Percentiles rank a stretch among this genome's conserved stretches.
These are phyloP conservation scores for Ovis canadensis DNA, from an alignment of 2,113 vertebrate species.

Conservation along the genomic window DNA sequence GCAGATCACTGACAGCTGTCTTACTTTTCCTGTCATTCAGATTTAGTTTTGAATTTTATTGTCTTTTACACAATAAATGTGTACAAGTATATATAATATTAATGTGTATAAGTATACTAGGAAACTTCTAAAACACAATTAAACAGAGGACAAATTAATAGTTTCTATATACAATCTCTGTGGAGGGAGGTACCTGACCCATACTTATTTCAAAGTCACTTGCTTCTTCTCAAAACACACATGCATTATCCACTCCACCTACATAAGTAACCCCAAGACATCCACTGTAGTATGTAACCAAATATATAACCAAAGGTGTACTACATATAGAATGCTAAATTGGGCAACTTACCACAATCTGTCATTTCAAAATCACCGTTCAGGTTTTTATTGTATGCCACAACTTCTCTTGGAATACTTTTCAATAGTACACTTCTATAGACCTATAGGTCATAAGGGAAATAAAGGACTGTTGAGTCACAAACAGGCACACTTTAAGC, in stretches of 20 bases:
- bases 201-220: background rate
- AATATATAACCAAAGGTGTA: background rate
- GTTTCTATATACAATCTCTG: background rate
- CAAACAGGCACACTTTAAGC: background rate
- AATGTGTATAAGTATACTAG: background rate
- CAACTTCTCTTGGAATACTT: conserved; percentile 67
- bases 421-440: conserved; percentile 94
- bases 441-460: conserved; percentile 80
- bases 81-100: background rate
- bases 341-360: conserved; percentile 72
- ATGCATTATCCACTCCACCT: background rate
- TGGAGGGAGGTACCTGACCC: background rate
- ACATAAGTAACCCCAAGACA: background rate
- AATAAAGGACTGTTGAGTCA: conserved; percentile 11
- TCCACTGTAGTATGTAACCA: background rate
- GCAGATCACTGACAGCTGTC: background rate
- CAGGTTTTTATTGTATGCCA: conserved; percentile 69
- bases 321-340: background rate
- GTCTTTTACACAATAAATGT: background rate
- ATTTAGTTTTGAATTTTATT: background rate
- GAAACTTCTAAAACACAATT: conserved; percentile 28
- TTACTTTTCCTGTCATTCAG: background rate
- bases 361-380: conserved; percentile 80
- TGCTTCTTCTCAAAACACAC: background rate
- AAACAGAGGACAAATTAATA: background rate